phyloP scores from a whole-genome alignment of 2,888 invertebrate species.

The Lomographa bimaculata region DNA sequence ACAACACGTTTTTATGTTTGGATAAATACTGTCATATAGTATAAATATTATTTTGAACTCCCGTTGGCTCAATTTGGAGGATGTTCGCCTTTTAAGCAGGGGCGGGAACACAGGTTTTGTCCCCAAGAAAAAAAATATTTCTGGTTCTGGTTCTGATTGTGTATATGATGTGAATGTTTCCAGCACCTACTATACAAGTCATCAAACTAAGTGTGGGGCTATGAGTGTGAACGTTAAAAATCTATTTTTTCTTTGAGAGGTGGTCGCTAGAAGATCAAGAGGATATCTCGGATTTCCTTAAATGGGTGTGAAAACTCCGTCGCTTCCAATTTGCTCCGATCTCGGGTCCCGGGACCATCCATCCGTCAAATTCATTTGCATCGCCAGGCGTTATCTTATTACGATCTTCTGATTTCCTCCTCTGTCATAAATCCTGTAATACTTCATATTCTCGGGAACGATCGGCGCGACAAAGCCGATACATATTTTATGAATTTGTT shows the following conservation, averaged over 20 bases:
- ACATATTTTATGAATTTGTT: constrained; percentile 49
- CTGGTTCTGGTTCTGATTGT: too few species aligned
- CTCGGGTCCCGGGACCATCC: constrained; percentile 44
- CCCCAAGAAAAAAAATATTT: too few species aligned
- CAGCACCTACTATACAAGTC: too few species aligned
- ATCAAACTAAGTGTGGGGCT: too few species aligned
- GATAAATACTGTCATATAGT: too few species aligned
- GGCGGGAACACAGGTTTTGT: too few species aligned
- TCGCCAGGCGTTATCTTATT: constrained; percentile 68
- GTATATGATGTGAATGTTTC: too few species aligned
- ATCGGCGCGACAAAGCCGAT: constrained; percentile 37
- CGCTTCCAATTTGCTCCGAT: constrained; percentile 59
- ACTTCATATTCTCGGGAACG: constrained; percentile 50
- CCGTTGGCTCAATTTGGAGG: too few species aligned
- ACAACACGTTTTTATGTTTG: too few species aligned
- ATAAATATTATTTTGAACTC: too few species aligned
- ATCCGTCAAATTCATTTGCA: constrained; percentile 69
- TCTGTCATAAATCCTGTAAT: constrained; percentile 45
- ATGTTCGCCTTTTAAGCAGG: too few species aligned
- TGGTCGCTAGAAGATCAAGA: constrained; percentile 46
- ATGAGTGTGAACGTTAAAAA: too few species aligned
- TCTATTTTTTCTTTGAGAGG: constrained; percentile 12
- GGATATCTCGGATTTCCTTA: constrained; percentile 48
- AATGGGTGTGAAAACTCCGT: constrained; percentile 58
- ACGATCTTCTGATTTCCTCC: constrained; percentile 56